Evolutionary conservation across 2,888 invertebrate species (phyloP), one percentile per base, ranked within the genome.

Genomic region (Mayetiola destructor): DNA sequence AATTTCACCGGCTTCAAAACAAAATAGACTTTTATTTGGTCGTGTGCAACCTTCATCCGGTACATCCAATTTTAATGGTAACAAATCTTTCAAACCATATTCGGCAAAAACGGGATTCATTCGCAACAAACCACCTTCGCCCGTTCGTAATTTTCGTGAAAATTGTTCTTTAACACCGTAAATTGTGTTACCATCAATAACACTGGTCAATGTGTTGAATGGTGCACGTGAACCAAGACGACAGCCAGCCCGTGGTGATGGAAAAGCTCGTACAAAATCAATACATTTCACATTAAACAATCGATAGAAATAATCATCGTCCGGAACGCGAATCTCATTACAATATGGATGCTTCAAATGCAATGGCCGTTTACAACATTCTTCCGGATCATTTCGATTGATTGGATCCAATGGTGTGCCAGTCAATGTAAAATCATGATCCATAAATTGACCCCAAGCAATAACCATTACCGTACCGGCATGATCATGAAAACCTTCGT

Each of bases 401-500:
- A 83, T 72, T 3, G 89, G 83, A 74, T 91, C 91, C 61, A 91
- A 76, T 42, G 91, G 89, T 27, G 90, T 91, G 62, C 80, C 91
- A 58, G 90, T 90, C 37, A 91, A 78, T 5, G 91, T 91, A 65
- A 88, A 88, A 71, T 92, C 92, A 75, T 93, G 92, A 73, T 92
- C 92, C 82, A 92, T 89, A 73, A 92, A 91, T 73, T 92, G 92
- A 64, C 92, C 92, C 92, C 92, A 93, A 58, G 91, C 90, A 64
- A 88, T 87, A 54, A 92, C 84, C 86, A 92, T 88, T 64, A 91
- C 89, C 30, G 92, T 92, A 56, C 91, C 90, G 29, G 91, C 91
- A 72, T 91, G 91, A 72, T 93, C 92, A 69, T 92, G 91, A 76
- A 82, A 91, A 39, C 91, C 91, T 63, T 91, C 89, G 66, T 93